phyloP scores from a whole-genome alignment of 1,140 invertebrate genomes.

The Gryllus bimaculatus region DNA sequence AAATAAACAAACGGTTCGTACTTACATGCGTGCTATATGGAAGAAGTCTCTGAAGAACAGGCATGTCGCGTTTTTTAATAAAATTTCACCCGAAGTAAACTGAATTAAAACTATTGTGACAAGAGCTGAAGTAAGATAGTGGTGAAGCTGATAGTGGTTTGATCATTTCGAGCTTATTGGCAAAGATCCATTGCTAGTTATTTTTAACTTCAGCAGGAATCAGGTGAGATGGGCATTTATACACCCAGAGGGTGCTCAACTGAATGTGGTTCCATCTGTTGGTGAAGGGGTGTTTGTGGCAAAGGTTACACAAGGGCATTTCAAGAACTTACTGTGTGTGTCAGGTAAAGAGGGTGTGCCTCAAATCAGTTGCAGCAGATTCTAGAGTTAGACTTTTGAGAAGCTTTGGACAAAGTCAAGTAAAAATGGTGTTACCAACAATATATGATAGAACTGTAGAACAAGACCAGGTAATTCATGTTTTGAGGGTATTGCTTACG shows the following conservation, averaged over 20 bases:
- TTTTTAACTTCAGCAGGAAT: not conserved
- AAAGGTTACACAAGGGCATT: not conserved
- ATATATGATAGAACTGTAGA: not conserved
- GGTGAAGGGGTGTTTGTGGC: not conserved
- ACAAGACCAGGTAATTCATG: not conserved
- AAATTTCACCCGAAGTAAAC: too few relatives aligned
- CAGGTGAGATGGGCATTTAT: not conserved
- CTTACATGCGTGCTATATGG: too few relatives aligned
- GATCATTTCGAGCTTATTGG: too few relatives aligned
- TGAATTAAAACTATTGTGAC: too few relatives aligned
- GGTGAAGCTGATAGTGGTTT: too few relatives aligned
- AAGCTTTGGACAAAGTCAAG: not conserved
- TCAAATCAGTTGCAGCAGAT: not conserved
- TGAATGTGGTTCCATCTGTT: constrained; percentile 1
- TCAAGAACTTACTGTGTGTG: not conserved
- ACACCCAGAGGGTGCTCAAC: not conserved
- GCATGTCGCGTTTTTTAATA: too few relatives aligned
- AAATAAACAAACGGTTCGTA: too few relatives aligned
- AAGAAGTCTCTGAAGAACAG: too few relatives aligned
- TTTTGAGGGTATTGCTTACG: not conserved
- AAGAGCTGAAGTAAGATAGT: too few relatives aligned
- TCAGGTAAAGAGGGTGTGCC: not conserved
- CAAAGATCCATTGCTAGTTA: not conserved
- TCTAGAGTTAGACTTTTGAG: not conserved
- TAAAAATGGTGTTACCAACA: not conserved